Evolutionary conservation across 2,797 vertebrate genomes (phyloP).

Genomic region (Thaleichthys pacificus): DNA sequence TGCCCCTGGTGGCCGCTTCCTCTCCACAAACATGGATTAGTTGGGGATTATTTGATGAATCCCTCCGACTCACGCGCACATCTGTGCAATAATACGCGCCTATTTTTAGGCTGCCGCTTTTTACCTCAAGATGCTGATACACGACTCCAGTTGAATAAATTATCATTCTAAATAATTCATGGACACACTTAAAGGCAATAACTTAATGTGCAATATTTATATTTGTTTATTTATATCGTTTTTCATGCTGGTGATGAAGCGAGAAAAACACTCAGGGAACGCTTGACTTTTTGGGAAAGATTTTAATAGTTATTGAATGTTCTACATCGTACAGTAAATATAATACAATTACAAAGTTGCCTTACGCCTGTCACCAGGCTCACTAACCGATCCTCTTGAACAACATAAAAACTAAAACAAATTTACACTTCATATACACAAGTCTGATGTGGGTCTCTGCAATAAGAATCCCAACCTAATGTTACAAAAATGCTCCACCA

Average conservation of each 20-base stretch:
- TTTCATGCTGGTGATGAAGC: background rate
- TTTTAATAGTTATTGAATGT: conserved; percentile 82
- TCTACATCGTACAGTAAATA: conserved; percentile 88
- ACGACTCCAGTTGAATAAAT: no score
- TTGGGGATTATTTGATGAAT: conserved; percentile 13
- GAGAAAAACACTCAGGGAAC: background rate
- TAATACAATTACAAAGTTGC: conserved; percentile 86
- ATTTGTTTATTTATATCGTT: no score
- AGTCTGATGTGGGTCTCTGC: conserved; percentile 58
- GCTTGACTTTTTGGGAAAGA: conserved; percentile 59
- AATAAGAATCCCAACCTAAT: conserved; percentile 42
- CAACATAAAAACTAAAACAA: conserved; percentile 58
- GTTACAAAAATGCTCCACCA: conserved; percentile 16
- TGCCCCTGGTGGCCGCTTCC: conserved; percentile 7
- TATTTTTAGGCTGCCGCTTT: background rate
- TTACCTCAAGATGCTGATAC: no score
- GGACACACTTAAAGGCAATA: no score
- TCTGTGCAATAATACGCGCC: background rate
- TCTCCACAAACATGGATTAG: conserved; percentile 10
- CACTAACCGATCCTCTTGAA: conserved; percentile 70
- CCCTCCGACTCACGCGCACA: background rate
- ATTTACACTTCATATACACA: conserved; percentile 76
- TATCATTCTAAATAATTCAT: no score
- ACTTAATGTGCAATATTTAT: no score
- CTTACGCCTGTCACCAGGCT: conserved; percentile 79